Conservation (phyloP, 2,113 vertebrate species). For the Variabilichromis moorii region DNA sequence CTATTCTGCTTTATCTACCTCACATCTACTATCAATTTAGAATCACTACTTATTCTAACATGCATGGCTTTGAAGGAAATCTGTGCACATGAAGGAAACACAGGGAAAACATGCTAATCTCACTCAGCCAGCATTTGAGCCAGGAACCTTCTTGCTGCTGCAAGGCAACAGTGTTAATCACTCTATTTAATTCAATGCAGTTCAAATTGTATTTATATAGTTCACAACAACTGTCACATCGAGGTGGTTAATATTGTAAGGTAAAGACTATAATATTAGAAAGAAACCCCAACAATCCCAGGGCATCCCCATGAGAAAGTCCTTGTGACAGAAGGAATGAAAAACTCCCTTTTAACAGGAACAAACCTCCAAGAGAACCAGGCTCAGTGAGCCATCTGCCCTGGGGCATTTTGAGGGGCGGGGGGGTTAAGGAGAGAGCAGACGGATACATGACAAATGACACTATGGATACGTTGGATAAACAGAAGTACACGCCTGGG, state of each 20-base stretch:
- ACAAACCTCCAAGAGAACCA: not conserved
- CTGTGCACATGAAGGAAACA: fast-evolving
- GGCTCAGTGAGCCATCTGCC: not conserved
- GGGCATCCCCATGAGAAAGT: not conserved
- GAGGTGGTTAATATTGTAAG: not conserved
- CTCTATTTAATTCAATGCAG: not conserved
- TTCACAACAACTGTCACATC: not conserved
- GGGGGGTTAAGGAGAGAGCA: not conserved
- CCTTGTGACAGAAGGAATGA: not conserved
- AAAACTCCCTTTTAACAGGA: not conserved
- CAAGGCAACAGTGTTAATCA: fast-evolving
- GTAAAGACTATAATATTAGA: not conserved
- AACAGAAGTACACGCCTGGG: not conserved
- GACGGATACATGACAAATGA: not conserved
- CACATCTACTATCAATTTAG: not conserved
- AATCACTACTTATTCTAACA: not conserved
- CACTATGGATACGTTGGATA: not conserved
- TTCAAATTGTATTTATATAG: not conserved
- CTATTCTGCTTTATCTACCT: not conserved
- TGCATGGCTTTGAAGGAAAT: not conserved
- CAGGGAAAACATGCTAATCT: fast-evolving
- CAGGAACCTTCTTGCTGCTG: not conserved
- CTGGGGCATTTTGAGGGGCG: fast-evolving
- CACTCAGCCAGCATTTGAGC: not conserved
- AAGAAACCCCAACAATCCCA: fast-evolving